Evolutionary conservation across 2,888 invertebrate species (phyloP).

Genomic region (Dicycla oo): DNA sequence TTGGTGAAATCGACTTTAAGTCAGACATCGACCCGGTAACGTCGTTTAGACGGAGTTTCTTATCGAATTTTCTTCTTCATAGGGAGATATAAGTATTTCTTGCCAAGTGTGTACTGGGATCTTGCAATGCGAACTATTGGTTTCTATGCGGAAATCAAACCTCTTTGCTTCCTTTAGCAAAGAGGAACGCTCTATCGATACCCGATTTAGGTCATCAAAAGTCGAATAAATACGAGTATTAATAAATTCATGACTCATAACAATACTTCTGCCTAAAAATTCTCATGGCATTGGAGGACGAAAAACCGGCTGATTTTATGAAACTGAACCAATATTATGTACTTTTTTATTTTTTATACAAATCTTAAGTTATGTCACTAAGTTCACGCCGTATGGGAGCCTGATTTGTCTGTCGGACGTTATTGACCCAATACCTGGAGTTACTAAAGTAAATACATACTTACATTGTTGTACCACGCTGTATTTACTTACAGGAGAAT

Average conservation of each 20-base stretch:
- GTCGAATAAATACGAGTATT: conserved; percentile 29
- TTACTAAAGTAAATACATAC: conserved; percentile 46
- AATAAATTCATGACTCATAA: conserved; percentile 50
- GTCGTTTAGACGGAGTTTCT: background rate
- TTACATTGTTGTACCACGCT: conserved; percentile 43
- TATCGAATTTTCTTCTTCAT: background rate
- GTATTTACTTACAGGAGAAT: conserved; percentile 62
- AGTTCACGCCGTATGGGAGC: conserved; percentile 38
- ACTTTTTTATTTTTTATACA: conserved; percentile 26
- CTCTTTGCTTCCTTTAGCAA: background rate
- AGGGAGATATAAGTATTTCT: background rate
- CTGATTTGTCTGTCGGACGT: conserved; percentile 51
- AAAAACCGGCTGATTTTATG: conserved; percentile 27
- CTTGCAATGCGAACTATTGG: background rate
- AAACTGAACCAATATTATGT: conserved; percentile 40
- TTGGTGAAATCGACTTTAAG: background rate
- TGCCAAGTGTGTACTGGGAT: background rate
- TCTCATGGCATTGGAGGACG: conserved; percentile 29
- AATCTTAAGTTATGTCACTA: conserved; percentile 44
- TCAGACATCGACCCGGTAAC: conserved; percentile 14
- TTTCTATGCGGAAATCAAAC: conserved; percentile 31
- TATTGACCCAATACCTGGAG: conserved; percentile 61
- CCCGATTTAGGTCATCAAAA: conserved; percentile 42
- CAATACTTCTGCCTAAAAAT: conserved; percentile 29
- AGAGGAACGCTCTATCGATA: conserved; percentile 23